phyloP scores from a whole-genome alignment of 2,888 invertebrate species.

The Diploptera punctata region DNA sequence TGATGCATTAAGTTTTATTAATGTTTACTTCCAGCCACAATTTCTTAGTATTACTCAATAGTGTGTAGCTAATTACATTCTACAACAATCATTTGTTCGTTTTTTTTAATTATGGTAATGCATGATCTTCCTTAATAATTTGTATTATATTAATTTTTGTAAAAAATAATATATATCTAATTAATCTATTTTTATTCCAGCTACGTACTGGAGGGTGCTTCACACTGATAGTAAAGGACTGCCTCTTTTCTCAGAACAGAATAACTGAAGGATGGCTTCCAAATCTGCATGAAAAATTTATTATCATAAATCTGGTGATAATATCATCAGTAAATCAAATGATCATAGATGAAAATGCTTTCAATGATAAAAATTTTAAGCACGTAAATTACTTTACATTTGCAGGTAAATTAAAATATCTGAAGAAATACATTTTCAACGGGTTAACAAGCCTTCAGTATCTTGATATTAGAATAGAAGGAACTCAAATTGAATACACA shows the following conservation, averaged over 20 bases:
- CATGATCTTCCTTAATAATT: too few relatives aligned
- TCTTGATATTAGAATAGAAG: background rate
- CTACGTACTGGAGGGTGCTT: too few relatives aligned
- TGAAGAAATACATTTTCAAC: background rate
- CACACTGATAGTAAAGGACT: background rate
- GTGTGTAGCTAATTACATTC: too few relatives aligned
- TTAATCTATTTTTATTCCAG: slow-evolving; percentile 1
- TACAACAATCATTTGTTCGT: too few relatives aligned
- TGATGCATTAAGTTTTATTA: too few relatives aligned
- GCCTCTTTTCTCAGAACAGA: background rate
- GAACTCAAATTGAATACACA: background rate
- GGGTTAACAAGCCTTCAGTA: background rate
- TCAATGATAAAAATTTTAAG: background rate
- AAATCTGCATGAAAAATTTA: background rate
- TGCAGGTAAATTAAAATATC: background rate
- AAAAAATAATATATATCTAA: too few relatives aligned
- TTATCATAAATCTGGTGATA: background rate
- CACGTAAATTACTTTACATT: background rate
- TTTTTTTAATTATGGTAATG: too few relatives aligned
- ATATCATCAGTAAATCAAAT: background rate
- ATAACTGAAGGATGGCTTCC: background rate
- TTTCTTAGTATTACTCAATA: too few relatives aligned
- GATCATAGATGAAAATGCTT: slow-evolving; percentile 11
- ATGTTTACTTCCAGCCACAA: too few relatives aligned
- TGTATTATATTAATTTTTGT: too few relatives aligned